phyloP scores from a whole-genome alignment of 92 coral and sea anemone species.

The Virgularia gustaviana region DNA sequence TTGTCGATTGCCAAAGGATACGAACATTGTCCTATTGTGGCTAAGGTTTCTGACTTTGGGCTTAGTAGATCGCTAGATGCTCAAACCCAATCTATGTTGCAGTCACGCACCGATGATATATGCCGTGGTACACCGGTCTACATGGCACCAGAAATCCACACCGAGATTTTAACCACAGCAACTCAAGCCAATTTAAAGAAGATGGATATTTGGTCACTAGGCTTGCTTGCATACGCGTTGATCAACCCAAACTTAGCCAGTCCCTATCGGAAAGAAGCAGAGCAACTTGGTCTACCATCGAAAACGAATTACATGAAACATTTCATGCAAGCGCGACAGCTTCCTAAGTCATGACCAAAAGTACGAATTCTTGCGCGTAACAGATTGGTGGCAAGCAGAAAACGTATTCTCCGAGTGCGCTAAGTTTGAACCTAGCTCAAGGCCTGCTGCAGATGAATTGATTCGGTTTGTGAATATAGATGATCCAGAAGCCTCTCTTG shows the following conservation, averaged over 20 bases:
- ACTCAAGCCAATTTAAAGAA: constrained; percentile 34
- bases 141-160: constrained; percentile 38
- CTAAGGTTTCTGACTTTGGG: constrained; percentile 43
- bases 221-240: constrained; percentile 14
- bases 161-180: not conserved
- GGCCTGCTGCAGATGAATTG: not conserved
- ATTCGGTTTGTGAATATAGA: not conserved
- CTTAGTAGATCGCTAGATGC: constrained; percentile 26
- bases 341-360: not conserved
- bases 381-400: constrained; percentile 5
- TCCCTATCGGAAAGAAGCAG: constrained; percentile 16
- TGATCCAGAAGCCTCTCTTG: not conserved
- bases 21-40: constrained; percentile 26
- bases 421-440: not conserved
- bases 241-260: constrained; percentile 24
- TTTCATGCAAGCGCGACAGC: not conserved
- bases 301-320: not conserved
- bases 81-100: constrained; percentile 22
- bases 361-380: not conserved
- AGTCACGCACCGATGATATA: constrained; percentile 18
- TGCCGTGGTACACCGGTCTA: constrained; percentile 39
- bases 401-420: not conserved
- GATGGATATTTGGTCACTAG: constrained; percentile 48
- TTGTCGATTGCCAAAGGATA: constrained; percentile 6
- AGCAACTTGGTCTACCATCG: not conserved